These are phyloP conservation scores for Octopus sinensis DNA, from an alignment of 1,140 invertebrate species.

Conservation along the genomic window DNA sequence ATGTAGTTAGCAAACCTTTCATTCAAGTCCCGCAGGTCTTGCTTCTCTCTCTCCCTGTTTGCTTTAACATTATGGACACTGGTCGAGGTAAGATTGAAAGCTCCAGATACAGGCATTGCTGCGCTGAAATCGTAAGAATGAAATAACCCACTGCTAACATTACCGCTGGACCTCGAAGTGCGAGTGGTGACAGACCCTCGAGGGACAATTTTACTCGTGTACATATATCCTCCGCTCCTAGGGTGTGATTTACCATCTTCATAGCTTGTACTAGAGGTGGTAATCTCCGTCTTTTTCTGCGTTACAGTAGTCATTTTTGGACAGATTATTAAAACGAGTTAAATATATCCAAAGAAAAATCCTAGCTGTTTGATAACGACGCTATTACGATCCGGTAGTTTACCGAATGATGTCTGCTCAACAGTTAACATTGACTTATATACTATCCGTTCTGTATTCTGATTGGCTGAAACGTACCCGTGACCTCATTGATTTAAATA, in stretches of 20 bases:
- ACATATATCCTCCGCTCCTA: neutral
- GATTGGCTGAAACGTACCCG: neutral
- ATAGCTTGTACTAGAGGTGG: neutral
- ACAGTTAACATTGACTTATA: neutral
- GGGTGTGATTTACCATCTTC: neutral
- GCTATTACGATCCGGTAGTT: neutral
- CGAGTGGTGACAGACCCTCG: neutral
- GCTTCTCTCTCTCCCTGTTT: conserved; percentile 59
- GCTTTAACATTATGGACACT: conserved; percentile 55
- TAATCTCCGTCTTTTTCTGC: neutral
- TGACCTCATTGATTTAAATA: conserved; percentile 9
- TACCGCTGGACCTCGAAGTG: neutral
- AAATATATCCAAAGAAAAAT: neutral
- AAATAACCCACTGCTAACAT: neutral
- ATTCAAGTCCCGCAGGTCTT: conserved; percentile 61
- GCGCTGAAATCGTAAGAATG: neutral
- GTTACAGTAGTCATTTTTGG: neutral
- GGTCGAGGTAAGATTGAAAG: conserved; percentile 40
- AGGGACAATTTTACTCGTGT: neutral
- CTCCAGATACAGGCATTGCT: conserved; percentile 36
- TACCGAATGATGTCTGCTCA: neutral
- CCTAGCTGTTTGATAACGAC: neutral
- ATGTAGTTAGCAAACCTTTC: conserved; percentile 61
- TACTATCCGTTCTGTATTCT: neutral
- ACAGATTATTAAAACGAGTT: neutral